Evolutionary conservation across 2,797 vertebrate species (phyloP), one percentile per base, ranked within the genome.

Genomic region (Trachurus trachurus): DNA sequence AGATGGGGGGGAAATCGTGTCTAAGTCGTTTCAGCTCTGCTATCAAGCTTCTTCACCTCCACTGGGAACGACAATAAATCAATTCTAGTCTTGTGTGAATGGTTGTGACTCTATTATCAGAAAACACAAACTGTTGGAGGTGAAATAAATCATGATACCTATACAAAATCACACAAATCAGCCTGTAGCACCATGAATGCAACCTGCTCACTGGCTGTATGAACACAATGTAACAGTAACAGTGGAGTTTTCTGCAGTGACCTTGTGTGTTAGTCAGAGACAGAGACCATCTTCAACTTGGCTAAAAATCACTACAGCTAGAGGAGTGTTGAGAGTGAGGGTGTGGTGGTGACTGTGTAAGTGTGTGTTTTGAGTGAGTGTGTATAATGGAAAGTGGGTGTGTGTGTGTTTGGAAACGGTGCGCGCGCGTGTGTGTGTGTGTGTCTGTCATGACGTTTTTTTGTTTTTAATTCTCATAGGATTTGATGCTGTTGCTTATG

Each of bases 401-500:
- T 66, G 69, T 53, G 3, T 66, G 69, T 53, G 3, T 31, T 26
- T 62, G 9, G 52, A 34, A 47, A 29, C 26, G 1, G 6, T 66
- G 26, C 22, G 6, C 17, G 9, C 17, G 16, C 19, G 59, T 45
- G 17, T 34, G 26, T 26, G 59, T 45, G 17, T 34, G 26, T 26
- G 26, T 26, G 26, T 26, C 26, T 26, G 22, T 37, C 34, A 74
- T 11, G 29, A 39, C 9, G 26, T 53, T 6, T 17, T 17, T 21
- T 49, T 54, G 3, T 42, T 42, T 42, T 42, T 42, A 4, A 4
- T 26, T 62, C n/a, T 61, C 26, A 60, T 52, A 64, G 64, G 1
- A 63, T 82, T 62, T 71, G 21, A 45, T 42, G 13, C n/a, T 50
- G 73, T 40, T 81, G 8, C 44, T 80, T 73, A 71, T 29, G 44